Base-by-base conservation (phyloP, 2,888 invertebrate genomes). In the Eustalomyia histrio region DNA sequence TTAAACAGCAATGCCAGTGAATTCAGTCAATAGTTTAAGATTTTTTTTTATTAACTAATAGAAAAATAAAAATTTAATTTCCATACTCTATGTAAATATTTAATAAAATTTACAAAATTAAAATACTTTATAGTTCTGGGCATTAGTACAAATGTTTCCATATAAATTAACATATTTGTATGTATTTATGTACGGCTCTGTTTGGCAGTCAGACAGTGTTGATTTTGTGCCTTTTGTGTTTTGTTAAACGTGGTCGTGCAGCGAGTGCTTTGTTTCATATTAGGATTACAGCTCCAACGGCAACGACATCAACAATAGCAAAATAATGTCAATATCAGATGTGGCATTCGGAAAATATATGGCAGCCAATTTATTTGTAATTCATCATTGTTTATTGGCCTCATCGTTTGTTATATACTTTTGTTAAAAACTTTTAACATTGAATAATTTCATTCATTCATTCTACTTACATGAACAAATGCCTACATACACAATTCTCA, bases 351-450 rank as follows among this genome's bases (percentile, higher is more conserved):
- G 35, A 73, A 79, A 83, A 87, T 87, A 85, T 84, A 87, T 88
- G 83, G 84, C 86, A 84, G 85, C 53, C 87, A 87, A 87, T 88
- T 88, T 88, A 87, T 86, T 86, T 87, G 88, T 85, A 85, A 88
- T 87, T 86, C 87, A 85, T 87, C 88, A 87, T 85, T 87, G 87
- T 87, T 88, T 87, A 87, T 88, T 87, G 86, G 86, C 84, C 84
- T 83, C 84, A 85, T 85, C 85, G 85, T 57, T 75, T 78, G 58
- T 53, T 65, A 47, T 65, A 60, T 43, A 55, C 53, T 65, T 65
- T 47, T 55, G 16, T 33, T 53, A 18, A 14, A 50, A 72, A 72
- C 60, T 55, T 55, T 67, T 33, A 67, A 67, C 35, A 17, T 65
- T 67, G 47, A 72, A 61, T n/a, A 72, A 78, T 61, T 47, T 67